phyloP scores from a whole-genome alignment of 2,113 vertebrate genomes.

The Natator depressus region DNA sequence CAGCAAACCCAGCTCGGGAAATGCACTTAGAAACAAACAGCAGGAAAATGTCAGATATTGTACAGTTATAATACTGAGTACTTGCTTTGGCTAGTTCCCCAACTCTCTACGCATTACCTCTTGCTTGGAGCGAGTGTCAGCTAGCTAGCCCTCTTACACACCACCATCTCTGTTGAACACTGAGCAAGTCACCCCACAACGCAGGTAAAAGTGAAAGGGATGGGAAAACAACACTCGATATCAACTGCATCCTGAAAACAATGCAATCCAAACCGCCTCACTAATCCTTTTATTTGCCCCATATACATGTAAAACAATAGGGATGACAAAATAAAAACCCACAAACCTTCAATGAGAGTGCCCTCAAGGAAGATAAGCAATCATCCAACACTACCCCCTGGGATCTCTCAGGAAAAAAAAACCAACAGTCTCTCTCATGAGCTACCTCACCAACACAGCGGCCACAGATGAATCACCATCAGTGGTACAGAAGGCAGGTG shows the following conservation, averaged over 20 bases:
- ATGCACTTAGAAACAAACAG: background rate
- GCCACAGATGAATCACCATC: background rate
- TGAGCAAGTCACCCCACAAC: background rate
- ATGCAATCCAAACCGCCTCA: background rate
- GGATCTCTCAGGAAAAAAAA: background rate
- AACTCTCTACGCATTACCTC: background rate
- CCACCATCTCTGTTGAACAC: background rate
- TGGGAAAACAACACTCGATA: background rate
- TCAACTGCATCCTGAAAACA: background rate
- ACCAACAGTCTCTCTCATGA: background rate
- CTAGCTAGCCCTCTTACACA: background rate
- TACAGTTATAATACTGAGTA: background rate
- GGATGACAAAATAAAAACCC: background rate
- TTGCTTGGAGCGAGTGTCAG: rapidly evolving
- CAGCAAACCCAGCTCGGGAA: background rate
- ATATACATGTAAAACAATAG: background rate
- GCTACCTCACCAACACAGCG: background rate
- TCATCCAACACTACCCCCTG: background rate
- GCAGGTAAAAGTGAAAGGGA: background rate
- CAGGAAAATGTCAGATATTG: background rate
- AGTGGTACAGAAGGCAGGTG: background rate
- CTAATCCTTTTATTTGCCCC: background rate
- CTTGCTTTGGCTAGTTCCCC: background rate
- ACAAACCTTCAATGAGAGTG: background rate
- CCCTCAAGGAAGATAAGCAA: background rate